Evolutionary conservation across 2,888 invertebrate genomes (phyloP).

Genomic region (Anoplius nigerrimus): DNA sequence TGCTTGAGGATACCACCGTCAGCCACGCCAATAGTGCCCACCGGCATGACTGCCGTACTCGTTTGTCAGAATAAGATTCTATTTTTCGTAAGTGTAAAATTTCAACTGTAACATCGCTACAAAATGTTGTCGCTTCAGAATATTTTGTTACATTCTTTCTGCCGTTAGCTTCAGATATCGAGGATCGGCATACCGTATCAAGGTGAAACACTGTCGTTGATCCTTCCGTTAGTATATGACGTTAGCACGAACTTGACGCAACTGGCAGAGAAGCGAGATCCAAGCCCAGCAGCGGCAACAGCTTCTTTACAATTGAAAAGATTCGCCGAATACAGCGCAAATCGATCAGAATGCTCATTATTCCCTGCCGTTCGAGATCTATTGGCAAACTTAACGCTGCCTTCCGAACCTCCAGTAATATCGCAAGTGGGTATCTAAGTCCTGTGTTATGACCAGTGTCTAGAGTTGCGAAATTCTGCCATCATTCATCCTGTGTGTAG

Average conservation of each 20-base stretch:
- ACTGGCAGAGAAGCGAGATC: conserved; percentile 88
- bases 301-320: conserved; percentile 81
- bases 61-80: conserved; percentile 91
- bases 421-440: conserved; percentile 62
- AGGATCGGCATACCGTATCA: conserved; percentile 80
- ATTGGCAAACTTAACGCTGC: conserved; percentile 87
- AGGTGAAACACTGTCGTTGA: conserved; percentile 84
- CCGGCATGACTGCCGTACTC: conserved; percentile 91
- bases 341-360: conserved; percentile 88
- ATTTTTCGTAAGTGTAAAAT: conserved; percentile 86
- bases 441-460: not conserved
- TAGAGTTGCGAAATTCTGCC: not conserved
- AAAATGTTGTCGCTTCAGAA: not conserved
- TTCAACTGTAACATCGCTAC: not conserved
- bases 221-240: conserved; percentile 94
- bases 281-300: conserved; percentile 78
- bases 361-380: conserved; percentile 94
- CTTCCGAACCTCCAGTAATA: conserved; percentile 84
- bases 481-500: conserved; percentile 49
- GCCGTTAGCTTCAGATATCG: conserved; percentile 83
- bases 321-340: conserved; percentile 83
- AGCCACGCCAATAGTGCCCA: conserved; percentile 86
- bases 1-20: conserved; percentile 95
- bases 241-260: conserved; percentile 90
- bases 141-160: not conserved